Evolutionary conservation across 92 coral and sea anemone species (phyloP), one percentile per base, ranked within the genome.

Genomic region (Phenganax stokvisi): DNA sequence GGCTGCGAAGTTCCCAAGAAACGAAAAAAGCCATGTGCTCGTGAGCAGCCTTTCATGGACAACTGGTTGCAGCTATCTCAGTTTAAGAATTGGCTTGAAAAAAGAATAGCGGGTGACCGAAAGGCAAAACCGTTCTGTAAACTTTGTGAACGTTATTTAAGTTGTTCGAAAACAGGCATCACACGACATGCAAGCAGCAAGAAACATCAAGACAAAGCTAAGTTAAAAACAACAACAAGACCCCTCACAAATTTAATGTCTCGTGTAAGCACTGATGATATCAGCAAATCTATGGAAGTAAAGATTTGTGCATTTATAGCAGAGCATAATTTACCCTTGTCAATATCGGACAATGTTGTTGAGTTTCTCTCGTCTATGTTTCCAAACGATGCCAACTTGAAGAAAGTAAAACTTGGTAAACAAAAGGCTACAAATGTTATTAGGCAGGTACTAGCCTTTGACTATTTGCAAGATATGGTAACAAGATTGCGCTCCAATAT

Each of bases 321-420:
- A 59, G 65, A 59, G 65, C 65, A 59, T 59, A 59, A 59, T 59
- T 59, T 59, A 59, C 65, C 65, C 11, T 59, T 59, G 65, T 59
- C 65, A 66, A 66, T 28, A 29, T 66, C 51, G 53, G 72, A 66
- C 51, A 66, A 53, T 8, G 37, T 66, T 3, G 72, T 66, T 17
- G 29, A 12, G 2, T 31, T 66, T 66, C 72, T 66, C 37, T 66
- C 5, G 16, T 66, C 72, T 28, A 27, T 66, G 72, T 66, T 66
- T 66, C 72, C 72, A 66, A 66, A 66, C 37, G 72, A 66, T 66
- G 72, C 0, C 37, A 5, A 51, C 2, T 68, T 68, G 16, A 68
- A 68, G 73, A 68, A 68, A 68, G 73, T 68, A 8, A 68, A 68
- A 68, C 73, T 68, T 68, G 73, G 73, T 30, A 61, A 68, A 20